These are phyloP conservation scores for Ectemnius lituratus DNA, from an alignment of 2,888 invertebrate species.

Conservation along the genomic window DNA sequence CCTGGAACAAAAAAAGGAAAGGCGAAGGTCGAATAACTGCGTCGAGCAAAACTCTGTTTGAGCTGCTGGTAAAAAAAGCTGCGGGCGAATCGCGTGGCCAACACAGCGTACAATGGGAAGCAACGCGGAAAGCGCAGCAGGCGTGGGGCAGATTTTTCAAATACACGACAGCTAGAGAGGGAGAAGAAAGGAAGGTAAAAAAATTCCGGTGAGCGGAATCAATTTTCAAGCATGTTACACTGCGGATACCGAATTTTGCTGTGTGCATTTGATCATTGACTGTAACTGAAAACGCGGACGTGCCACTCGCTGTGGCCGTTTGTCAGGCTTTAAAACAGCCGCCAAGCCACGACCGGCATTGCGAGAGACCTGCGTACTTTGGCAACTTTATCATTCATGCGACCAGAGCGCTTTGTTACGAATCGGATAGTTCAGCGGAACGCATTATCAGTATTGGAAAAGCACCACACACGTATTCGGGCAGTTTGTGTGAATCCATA, in stretches of 20 bases:
- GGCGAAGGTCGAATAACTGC: background rate
- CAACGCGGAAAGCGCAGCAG: too few relatives aligned
- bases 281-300: slow-evolving; percentile 28
- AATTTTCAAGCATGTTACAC: slow-evolving; percentile 24
- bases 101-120: background rate
- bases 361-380: slow-evolving; percentile 21
- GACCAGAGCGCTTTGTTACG: slow-evolving; percentile 21
- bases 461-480: slow-evolving; percentile 22
- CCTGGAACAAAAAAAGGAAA: slow-evolving; percentile 17
- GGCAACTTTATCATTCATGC: slow-evolving; percentile 41
- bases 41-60: slow-evolving; percentile 4
- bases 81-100: background rate
- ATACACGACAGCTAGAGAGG: too few relatives aligned
- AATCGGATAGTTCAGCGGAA: slow-evolving; percentile 42
- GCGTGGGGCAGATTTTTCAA: too few relatives aligned
- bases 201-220: background rate
- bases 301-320: slow-evolving; percentile 32
- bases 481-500: background rate
- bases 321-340: slow-evolving; percentile 40
- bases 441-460: slow-evolving; percentile 57
- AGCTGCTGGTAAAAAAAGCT: background rate
- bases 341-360: too few relatives aligned
- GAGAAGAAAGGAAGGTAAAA: slow-evolving; percentile 5
- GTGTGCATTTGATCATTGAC: slow-evolving; percentile 25
- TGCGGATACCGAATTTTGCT: slow-evolving; percentile 9